Base-by-base conservation (phyloP, 2,797 vertebrate species). In the Scarus forsteni region DNA sequence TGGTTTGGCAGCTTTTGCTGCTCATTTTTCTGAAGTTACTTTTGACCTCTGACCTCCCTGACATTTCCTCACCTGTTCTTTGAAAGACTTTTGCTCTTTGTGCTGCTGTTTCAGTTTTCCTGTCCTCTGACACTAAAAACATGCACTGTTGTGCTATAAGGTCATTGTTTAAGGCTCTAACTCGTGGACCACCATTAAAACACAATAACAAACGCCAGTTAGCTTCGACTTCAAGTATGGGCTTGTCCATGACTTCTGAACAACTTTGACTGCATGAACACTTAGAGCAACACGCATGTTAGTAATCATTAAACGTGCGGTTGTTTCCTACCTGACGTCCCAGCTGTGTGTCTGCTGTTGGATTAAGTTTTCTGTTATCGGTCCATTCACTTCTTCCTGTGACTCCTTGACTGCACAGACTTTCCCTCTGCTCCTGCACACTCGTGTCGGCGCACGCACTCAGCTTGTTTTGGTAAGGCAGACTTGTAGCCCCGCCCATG, bases 401-500 rank as follows among this genome's bases (percentile, higher is more conserved):
- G 3, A 49, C 36, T 66, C 66, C 39, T 0, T 9, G 0, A 3
- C 42, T 10, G 1, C 1, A 9, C 16, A 0, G 0, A 36, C 52
- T 46, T 38, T 5, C 11, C 6, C 48, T 2, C 7, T 3, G n/a
- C 14, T 42, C 56, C 1, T 6, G 6, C 2, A 34, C 35, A 19
- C 79, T 81, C 70, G 70, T 80, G 86, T 85, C 50, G 5, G 43
- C 6, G 55, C 78, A 78, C 46, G 52, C 80, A 13, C 34, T 51
- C 59, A 27, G 51, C 85, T 85, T 89, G 87, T 90, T 92, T 91
- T 92, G 91, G 81, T 48, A 1, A 66, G 34, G 19, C 39, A 3
- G 18, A 38, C 11, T 6, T 2, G 42, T 9, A 69, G 40, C 74
- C 61, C 74, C 90, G 74, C 93, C 93, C 68, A 45, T 0, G 5